A percentile compares a stretch with the other conserved stretches of the same genome.
Conservation (phyloP, 2,888 invertebrate genomes). For the Cephalotes varians region DNA sequence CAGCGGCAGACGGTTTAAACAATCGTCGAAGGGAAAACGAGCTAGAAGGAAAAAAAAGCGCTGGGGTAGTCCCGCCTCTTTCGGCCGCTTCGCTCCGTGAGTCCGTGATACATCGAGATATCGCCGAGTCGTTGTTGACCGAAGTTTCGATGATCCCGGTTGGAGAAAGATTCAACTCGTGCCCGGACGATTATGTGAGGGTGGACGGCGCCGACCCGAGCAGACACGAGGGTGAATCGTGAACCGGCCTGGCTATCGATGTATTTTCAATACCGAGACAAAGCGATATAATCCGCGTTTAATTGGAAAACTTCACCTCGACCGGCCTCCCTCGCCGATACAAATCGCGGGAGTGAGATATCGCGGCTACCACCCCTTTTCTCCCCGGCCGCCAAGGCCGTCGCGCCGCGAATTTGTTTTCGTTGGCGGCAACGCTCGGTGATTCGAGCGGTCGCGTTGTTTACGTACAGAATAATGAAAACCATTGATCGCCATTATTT, state of each 20-base stretch:
- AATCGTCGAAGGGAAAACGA: constrained; percentile 75
- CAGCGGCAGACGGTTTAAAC: constrained; percentile 73
- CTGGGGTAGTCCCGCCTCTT: constrained; percentile 66
- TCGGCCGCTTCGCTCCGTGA: constrained; percentile 66
- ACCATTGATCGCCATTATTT: constrained; percentile 40
- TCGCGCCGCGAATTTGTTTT: constrained; percentile 51
- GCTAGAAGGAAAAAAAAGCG: constrained; percentile 57
- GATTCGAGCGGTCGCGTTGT: constrained; percentile 42
- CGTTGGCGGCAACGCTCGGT: constrained; percentile 37
- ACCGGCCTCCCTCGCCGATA: constrained; percentile 75
- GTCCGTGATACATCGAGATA: constrained; percentile 75
- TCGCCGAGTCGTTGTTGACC: constrained; percentile 83
- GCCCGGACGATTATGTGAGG: constrained; percentile 74
- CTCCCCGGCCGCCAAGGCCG: constrained; percentile 21
- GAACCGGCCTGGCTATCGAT: constrained; percentile 73
- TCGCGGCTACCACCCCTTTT: constrained; percentile 53
- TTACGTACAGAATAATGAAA: constrained; percentile 47
- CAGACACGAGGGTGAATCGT: constrained; percentile 52
- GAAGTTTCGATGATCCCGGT: constrained; percentile 83
- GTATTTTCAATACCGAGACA: constrained; percentile 83
- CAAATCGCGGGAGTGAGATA: constrained; percentile 77
- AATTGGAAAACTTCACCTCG: constrained; percentile 84
- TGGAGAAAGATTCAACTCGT: constrained; percentile 80
- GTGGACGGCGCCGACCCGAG: constrained; percentile 52
- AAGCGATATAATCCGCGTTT: constrained; percentile 85